Base-by-base conservation (phyloP, 2,797 vertebrate species). In the Ceyx erithaca region DNA sequence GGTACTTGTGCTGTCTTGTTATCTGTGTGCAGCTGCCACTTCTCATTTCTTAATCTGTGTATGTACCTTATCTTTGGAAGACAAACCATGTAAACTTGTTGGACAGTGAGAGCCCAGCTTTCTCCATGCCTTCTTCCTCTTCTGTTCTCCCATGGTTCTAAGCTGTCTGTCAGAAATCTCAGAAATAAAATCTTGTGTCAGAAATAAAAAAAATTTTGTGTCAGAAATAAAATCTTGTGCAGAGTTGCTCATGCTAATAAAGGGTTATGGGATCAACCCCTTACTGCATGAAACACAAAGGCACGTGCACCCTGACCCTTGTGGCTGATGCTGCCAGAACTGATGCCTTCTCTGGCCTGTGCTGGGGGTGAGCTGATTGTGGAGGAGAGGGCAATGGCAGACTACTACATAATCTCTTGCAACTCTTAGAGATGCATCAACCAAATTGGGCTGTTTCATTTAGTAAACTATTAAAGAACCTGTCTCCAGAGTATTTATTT, bases 401-500 rank as follows among this genome's bases (percentile, higher is more conserved):
- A 54, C n/a, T 20, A 10, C 62, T 73, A 4, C 18, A 78, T 88
- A 46, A 76, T 75, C 41, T 84, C 18, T 4, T 55, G 59, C 37
- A 25, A 55, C 18, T 92, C 66, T 84, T 80, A 16, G 10, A 26
- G 58, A 33, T 85, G 41, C 33, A n/a, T 41, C 28, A 37, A 28
- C 35, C 75, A 40, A 88, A 91, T 58, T 30, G 16, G 62, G 15
- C 41, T 84, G 71, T 37, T 64, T 86, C 11, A 21, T 58, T 91
- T 66, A 64, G 72, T 12, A 75, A 91, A 87, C 82, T 85, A 21
- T 45, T 80, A 57, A 82, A 82, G 67, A 91, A 72, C 18, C 23
- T 64, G 69, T 78, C 82, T 91, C 59, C 67, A 7, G 40, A 55
- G 69, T 87, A 71, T 89, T 92, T 90, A 90, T 92, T 91, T 93